phyloP scores from a whole-genome alignment of 1,140 invertebrate species.

The fruit fly (Drosophila melanogaster) region Release_6_plus_ISO1_MT NT_033779.5:2646501-2647000 shows the following conservation, averaged over 20 bases:
- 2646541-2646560: slow-evolving; percentile 77
- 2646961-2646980: slow-evolving; percentile 93
- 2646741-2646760: slow-evolving; percentile 96
- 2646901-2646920: slow-evolving; percentile 95
- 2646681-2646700: too few species aligned
- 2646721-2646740: not conserved
- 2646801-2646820: slow-evolving; percentile 95
- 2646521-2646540: slow-evolving; percentile 61
- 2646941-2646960: slow-evolving; percentile 97
- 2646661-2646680: not conserved
- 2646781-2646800: slow-evolving; percentile 98
- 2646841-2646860: slow-evolving; percentile 96
- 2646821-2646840: slow-evolving; percentile 97
- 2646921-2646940: slow-evolving; percentile 98
- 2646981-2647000: slow-evolving; percentile 96
- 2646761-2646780: slow-evolving; percentile 99
- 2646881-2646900: slow-evolving; percentile 96
- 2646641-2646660: slow-evolving; percentile 6
- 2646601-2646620: slow-evolving; percentile 71
- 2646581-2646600: slow-evolving; percentile 70
- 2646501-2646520: slow-evolving; percentile 4
- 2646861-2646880: slow-evolving; percentile 98
- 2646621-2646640: slow-evolving; percentile 23
- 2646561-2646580: slow-evolving; percentile 81
- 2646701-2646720: not conserved